Conservation (phyloP, 1,140 invertebrate genomes). For the Cherax quadricarinatus region DNA sequence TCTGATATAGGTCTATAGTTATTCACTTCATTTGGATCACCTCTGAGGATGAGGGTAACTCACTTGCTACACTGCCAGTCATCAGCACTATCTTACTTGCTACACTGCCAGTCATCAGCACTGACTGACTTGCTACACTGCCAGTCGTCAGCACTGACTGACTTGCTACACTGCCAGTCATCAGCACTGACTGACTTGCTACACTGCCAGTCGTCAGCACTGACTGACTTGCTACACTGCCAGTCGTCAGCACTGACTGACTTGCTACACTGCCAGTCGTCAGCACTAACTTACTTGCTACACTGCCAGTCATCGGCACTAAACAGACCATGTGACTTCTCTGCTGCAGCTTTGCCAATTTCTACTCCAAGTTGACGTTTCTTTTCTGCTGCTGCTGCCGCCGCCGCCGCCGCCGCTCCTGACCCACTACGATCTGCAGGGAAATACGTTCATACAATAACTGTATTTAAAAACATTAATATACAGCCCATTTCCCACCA, state of each 20-base stretch:
- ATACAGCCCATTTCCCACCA: no score
- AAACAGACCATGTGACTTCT: slow-evolving; percentile 98
- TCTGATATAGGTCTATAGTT: no score
- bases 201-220: slow-evolving; percentile 99
- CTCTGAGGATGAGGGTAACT: no score
- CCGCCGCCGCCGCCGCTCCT: slow-evolving; percentile 79
- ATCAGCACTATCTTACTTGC: no score
- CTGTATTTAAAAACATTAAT: no score
- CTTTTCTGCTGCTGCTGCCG: slow-evolving; percentile 75
- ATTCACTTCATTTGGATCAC: no score
- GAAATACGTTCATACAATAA: background rate
- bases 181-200: slow-evolving; percentile 86
- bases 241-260: no score
- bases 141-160: slow-evolving; percentile 96
- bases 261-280: no score
- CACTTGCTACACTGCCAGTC: no score
- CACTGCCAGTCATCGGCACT: slow-evolving; percentile 99
- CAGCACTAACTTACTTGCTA: slow-evolving; percentile 86
- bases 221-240: slow-evolving; percentile 75
- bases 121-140: slow-evolving; percentile 95
- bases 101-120: no score
- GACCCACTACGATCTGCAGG: slow-evolving; percentile 34
- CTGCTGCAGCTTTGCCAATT: slow-evolving; percentile 98
- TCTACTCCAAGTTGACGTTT: slow-evolving; percentile 96
- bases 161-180: no score